Conservation (phyloP, 2,113 vertebrate genomes). For the Sapajus apella region DNA sequence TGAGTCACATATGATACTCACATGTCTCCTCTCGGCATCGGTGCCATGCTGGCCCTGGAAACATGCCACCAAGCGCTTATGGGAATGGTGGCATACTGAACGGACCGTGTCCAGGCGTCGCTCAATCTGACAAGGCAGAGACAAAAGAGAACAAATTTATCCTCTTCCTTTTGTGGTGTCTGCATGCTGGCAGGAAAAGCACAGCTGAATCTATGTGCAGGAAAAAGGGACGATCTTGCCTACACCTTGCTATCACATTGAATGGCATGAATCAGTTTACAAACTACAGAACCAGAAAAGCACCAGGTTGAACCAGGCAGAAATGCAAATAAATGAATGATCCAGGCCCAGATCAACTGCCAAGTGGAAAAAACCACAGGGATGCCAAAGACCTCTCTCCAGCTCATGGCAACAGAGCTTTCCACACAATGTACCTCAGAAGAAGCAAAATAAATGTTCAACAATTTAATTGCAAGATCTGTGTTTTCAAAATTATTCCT, state of each 20-base stretch:
- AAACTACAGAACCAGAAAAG: background rate
- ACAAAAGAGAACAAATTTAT: constrained; percentile 60
- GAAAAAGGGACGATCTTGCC: background rate
- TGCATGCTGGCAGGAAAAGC: background rate
- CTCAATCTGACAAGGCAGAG: constrained; percentile 88
- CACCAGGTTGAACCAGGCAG: background rate
- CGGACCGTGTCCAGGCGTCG: constrained; percentile 94
- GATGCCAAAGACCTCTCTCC: background rate
- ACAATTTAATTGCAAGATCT: background rate
- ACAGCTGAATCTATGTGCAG: background rate
- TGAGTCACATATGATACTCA: constrained; percentile 79
- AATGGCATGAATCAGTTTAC: background rate
- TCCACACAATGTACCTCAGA: background rate
- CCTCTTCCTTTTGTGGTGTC: background rate
- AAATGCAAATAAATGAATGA: background rate
- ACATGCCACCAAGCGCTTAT: constrained; percentile 92
- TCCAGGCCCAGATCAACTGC: background rate
- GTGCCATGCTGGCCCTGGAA: constrained; percentile 96
- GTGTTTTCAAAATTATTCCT: background rate
- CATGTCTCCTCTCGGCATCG: constrained; percentile 94
- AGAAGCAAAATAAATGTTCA: background rate
- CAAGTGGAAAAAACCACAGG: background rate
- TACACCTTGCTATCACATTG: background rate
- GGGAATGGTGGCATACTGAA: constrained; percentile 94
- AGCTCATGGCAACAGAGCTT: fast-evolving